A percentile compares a stretch with the other conserved stretches of the same genome.
Evolutionary conservation across 37 sponge, comb jelly and placozoan genomes (phyloP).

Genomic region (Beroe ovata): DNA sequence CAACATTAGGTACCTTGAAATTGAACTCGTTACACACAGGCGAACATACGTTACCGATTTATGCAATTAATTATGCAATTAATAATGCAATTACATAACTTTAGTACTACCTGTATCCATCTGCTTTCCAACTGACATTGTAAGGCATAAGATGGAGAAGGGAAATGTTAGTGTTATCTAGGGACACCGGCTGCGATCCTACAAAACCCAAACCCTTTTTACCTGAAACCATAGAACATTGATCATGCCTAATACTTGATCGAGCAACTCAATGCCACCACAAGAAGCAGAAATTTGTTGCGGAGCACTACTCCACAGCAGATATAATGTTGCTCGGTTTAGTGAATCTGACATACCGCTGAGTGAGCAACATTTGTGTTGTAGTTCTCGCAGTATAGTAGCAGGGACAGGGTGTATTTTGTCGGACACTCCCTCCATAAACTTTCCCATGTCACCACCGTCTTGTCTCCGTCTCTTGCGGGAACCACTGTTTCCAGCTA

Average conservation of each 20-base stretch:
- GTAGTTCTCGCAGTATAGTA: constrained; percentile 3
- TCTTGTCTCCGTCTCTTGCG: not conserved
- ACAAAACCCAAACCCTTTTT: constrained; percentile 77
- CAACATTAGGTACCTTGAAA: constrained; percentile 82
- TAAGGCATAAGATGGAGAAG: constrained; percentile 77
- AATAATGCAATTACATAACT: no score
- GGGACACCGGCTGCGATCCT: constrained; percentile 93
- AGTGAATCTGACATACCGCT: no score
- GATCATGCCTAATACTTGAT: not conserved
- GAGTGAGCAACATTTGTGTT: constrained; percentile 17
- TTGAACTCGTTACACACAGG: not conserved
- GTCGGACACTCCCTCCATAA: constrained; percentile 34
- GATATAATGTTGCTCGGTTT: no score
- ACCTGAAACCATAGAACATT: no score
- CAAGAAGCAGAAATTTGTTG: no score
- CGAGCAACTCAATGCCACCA: no score
- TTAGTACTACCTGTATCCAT: constrained; percentile 96
- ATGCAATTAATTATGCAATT: no score
- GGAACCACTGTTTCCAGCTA: no score
- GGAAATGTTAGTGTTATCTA: constrained; percentile 80
- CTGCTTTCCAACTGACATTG: constrained; percentile 97
- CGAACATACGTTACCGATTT: no score
- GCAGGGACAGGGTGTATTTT: constrained; percentile 4
- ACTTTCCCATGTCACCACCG: not conserved
- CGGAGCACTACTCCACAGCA: no score